phyloP scores from a whole-genome alignment of 2,113 vertebrate species.

The Oryzias woworae region DNA sequence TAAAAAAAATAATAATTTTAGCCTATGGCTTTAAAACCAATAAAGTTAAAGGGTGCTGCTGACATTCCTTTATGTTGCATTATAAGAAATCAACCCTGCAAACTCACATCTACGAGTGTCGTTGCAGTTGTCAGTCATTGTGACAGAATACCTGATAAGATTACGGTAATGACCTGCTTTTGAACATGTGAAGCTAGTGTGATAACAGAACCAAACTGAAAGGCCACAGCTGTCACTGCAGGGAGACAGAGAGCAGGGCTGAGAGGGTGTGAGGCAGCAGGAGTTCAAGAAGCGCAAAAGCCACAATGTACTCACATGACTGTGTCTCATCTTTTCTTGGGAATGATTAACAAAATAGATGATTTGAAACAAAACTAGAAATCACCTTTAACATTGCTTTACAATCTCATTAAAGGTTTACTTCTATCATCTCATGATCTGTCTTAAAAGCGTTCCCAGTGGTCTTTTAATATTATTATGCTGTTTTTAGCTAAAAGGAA shows the following conservation, averaged over 20 bases:
- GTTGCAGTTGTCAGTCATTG: conserved; percentile 63
- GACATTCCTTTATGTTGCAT: conserved; percentile 60
- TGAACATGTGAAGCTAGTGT: conserved; percentile 54
- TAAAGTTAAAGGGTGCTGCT: conserved; percentile 65
- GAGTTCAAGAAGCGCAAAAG: conserved; percentile 19
- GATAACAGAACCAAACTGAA: conserved; percentile 51
- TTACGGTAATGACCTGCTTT: conserved; percentile 47
- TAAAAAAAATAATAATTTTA: conserved; percentile 47
- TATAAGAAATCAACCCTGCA: conserved; percentile 46
- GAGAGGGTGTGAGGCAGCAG: neutral
- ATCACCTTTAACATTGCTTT: too few species aligned
- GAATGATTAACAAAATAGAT: too few species aligned
- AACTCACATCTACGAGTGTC: conserved; percentile 30
- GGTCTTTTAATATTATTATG: too few species aligned
- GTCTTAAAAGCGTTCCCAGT: too few species aligned
- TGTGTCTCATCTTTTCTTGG: too few species aligned
- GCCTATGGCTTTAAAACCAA: conserved; percentile 60
- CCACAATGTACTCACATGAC: neutral
- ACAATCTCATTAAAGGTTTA: too few species aligned
- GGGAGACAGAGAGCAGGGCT: conserved; percentile 9
- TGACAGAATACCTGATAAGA: conserved; percentile 20
- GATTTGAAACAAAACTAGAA: too few species aligned
- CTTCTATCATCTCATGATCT: too few species aligned
- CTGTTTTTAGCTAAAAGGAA: too few species aligned
- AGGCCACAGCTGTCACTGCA: conserved; percentile 66